Base-by-base conservation (phyloP, 2,113 vertebrate species). In the Empidonax traillii region DNA sequence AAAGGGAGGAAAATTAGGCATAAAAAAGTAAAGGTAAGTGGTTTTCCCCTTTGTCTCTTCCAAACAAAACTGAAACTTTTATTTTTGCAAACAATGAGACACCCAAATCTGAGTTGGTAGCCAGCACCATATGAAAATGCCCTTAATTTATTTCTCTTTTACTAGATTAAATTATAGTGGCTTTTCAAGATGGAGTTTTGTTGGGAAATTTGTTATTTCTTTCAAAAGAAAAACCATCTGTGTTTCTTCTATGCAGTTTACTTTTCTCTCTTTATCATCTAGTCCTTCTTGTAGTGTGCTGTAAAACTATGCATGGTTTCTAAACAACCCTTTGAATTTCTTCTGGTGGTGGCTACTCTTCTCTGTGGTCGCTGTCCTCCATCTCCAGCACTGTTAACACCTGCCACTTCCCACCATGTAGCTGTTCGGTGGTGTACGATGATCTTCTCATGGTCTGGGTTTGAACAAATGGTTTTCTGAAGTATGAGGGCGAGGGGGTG, bases 11-110 rank as follows among this genome's bases (percentile, higher is more conserved):
- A 71, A 85, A 65, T n/a, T 39, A 86, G 79, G 47, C 78, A 81
- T 58, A 39, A 81, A 84, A 90, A 86, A 90, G 88, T 83, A 65
- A 94, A 93, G 94, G 90, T 94, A 79, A 94, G 90, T 93, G 69
- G 61, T 93, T 91, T 47, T 67, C 12, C 52, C 3, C 33, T 88
- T 51, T 3, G 1, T 44, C 24, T 21, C 37, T 92, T 95, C 49
- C 56, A 61, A 84, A 81, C 22, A 81, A 75, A 88, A 75, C 5
- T 15, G 19, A 73, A 94, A 87, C 37, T 79, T 81, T 73, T 51
- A 44, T 61, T 65, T 67, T 76, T 41, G 10, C 37, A 68, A 87
- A 94, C 83, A 94, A 95, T 94, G 62, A 67, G 53, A 74, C 17
- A 30, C 58, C 59, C 46, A 78, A 90, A 49, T 19, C 16, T 2